These are phyloP conservation scores for Cosmorhoe ocellata DNA, from an alignment of 2,888 invertebrate species.

Conservation along the genomic window DNA sequence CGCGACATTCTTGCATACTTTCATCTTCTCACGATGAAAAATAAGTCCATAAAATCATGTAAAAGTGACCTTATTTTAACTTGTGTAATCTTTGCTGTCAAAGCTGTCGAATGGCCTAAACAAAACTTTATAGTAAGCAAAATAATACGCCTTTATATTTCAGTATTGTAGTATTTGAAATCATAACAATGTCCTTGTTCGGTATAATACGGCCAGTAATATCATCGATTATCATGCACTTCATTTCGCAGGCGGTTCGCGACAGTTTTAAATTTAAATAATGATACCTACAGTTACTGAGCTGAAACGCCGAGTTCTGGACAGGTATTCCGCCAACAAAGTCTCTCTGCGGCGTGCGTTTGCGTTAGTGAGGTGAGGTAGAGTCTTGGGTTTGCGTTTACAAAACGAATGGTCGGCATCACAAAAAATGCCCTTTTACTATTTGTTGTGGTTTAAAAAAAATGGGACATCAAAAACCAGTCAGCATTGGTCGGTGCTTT, in stretches of 20 bases:
- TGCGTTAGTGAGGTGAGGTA: slow-evolving; percentile 30
- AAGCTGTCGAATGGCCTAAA: slow-evolving; percentile 45
- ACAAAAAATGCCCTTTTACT: slow-evolving; percentile 76
- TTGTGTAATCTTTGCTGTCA: slow-evolving; percentile 47
- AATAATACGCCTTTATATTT: slow-evolving; percentile 47
- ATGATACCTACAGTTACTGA: slow-evolving; percentile 21
- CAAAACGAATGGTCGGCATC: slow-evolving; percentile 64
- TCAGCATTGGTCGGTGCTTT: slow-evolving; percentile 79
- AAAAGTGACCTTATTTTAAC: slow-evolving; percentile 54
- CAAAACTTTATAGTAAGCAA: slow-evolving; percentile 43
- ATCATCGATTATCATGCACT: slow-evolving; percentile 37
- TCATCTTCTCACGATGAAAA: slow-evolving; percentile 48
- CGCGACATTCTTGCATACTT: slow-evolving; percentile 52
- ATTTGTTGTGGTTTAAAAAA: slow-evolving; percentile 79
- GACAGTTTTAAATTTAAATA: slow-evolving; percentile 31
- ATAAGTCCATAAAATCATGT: slow-evolving; percentile 51
- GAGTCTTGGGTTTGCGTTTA: slow-evolving; percentile 60
- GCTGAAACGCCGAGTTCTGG: slow-evolving; percentile 23
- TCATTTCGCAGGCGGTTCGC: slow-evolving; percentile 29
- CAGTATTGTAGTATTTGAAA: slow-evolving; percentile 45
- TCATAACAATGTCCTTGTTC: slow-evolving; percentile 44
- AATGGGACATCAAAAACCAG: slow-evolving; percentile 74
- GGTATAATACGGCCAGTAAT: slow-evolving; percentile 42
- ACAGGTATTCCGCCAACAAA: slow-evolving; percentile 26
- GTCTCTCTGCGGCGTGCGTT: slow-evolving; percentile 20